These are phyloP conservation scores for Leucoraja erinaceus DNA, from an alignment of 2,113 vertebrate genomes.

Conservation along the genomic window DNA sequence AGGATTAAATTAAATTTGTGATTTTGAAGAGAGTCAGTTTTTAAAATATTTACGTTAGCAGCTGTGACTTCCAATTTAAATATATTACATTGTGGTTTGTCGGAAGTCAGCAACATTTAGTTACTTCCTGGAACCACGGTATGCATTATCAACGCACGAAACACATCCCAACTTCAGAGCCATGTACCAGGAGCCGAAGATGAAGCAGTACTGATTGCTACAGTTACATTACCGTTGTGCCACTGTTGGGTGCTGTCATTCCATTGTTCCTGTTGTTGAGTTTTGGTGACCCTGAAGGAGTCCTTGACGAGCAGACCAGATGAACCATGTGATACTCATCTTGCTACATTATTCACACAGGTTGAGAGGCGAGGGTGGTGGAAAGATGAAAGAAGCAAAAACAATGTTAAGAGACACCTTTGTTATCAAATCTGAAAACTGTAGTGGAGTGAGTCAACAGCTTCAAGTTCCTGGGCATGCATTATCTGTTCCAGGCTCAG, in stretches of 20 bases:
- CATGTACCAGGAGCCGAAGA: too few species aligned
- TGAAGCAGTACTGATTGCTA: not conserved
- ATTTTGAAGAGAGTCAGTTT: not conserved
- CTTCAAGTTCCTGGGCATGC: too few species aligned
- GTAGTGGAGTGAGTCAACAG: too few species aligned
- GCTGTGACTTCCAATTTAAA: not conserved
- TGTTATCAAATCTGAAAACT: not conserved
- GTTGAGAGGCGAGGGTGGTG: not conserved
- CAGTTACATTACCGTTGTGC: slow-evolving; percentile 55
- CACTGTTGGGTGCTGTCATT: slow-evolving; percentile 50
- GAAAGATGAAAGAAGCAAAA: not conserved
- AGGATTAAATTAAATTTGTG: not conserved
- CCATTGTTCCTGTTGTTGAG: slow-evolving; percentile 51
- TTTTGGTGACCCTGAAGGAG: slow-evolving; percentile 66
- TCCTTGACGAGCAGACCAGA: slow-evolving; percentile 68
- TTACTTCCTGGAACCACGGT: not conserved
- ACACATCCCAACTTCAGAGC: not conserved
- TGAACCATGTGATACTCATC: slow-evolving; percentile 77
- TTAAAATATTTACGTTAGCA: not conserved
- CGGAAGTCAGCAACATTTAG: not conserved
- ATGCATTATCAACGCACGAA: not conserved
- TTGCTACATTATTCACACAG: slow-evolving; percentile 53
- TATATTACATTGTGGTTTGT: too few species aligned
- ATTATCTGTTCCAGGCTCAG: too few species aligned
- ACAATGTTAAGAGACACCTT: not conserved